Base-by-base conservation (phyloP, 2,888 invertebrate genomes). In the Mamestra brassicae region DNA sequence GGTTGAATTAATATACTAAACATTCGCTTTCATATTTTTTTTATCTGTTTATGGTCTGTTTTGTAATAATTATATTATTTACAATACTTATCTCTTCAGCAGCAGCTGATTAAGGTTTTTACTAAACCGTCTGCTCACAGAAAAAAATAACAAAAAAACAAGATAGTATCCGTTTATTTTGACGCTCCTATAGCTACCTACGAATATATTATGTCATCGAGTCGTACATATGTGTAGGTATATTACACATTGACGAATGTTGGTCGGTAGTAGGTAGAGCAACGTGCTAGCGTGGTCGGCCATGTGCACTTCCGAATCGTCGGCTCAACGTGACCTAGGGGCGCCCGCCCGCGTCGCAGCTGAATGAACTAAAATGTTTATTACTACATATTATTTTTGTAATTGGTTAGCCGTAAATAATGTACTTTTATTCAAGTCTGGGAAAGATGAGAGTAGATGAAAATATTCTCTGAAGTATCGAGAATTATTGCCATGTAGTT, bases 251-350 rank as follows among this genome's bases (percentile, higher is more conserved):
- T 77, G 62, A 74, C 76, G 42, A 80, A 76, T 76, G 76, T 71
- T 76, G 10, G 71, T 75, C 8, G 47, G 52, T 52, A 76, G 36
- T 75, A 74, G n/a, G 71, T 71, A 81, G 47, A 74, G 76, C 73
- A 83, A 84, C 85, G 85, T 78, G 75, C 67, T 58, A 65, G 88
- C 90, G 89, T 90, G 90, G 70, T 52, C 55, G n/a, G 83, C 81
- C 89, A 90, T 89, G 90, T 89, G 90, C 89, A 87, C 75, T 87
- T 81, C 87, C 88, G 81, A 89, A 89, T 84, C 83, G 85, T 73
- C 81, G 72, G 45, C 52, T 54, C 88, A 88, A 90, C 90, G 90
- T 90, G 90, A 90, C 80, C 81, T 78, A 81, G 85, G 85, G 88
- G 69, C 63, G 65, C 60, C 26, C 45, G 55, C 13, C 54, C 50